Conservation (phyloP, 2,888 invertebrate genomes). For the Microctonus brassicae region DNA sequence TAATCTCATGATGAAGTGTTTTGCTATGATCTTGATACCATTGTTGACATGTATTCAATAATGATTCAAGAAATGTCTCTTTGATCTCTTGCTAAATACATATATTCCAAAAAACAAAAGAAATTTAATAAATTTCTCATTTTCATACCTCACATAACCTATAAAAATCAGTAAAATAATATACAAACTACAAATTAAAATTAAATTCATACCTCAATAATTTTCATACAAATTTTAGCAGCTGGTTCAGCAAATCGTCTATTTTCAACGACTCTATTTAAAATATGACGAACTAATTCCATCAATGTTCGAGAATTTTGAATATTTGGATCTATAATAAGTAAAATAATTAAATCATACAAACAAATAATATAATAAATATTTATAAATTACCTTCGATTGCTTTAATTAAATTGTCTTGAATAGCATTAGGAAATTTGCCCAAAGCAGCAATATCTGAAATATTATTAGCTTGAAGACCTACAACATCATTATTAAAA, state of each 20-base stretch:
- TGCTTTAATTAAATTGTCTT: conserved; percentile 81
- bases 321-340: conserved; percentile 79
- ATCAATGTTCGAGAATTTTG: conserved; percentile 82
- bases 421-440: conserved; percentile 81
- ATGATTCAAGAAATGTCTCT: conserved; percentile 89
- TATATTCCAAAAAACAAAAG: not conserved
- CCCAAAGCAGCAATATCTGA: conserved; percentile 81
- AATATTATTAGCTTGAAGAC: conserved; percentile 73
- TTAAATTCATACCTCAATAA: conserved; percentile 75
- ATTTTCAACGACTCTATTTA: conserved; percentile 85
- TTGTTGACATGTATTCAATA: conserved; percentile 90
- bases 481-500: conserved; percentile 80
- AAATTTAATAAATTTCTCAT: conserved; percentile 6
- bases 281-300: conserved; percentile 86
- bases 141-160: not conserved
- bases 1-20: conserved; percentile 67
- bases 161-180: no score
- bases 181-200: no score
- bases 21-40: conserved; percentile 89
- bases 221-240: conserved; percentile 87
- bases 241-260: conserved; percentile 85
- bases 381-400: conserved; percentile 80
- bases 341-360: not conserved
- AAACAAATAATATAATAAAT: not conserved
- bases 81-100: conserved; percentile 79